Percentiles rank a stretch among this genome's conserved stretches.
phyloP scores from a whole-genome alignment of 2,888 invertebrate genomes.

The Epistrophella euchroma region DNA sequence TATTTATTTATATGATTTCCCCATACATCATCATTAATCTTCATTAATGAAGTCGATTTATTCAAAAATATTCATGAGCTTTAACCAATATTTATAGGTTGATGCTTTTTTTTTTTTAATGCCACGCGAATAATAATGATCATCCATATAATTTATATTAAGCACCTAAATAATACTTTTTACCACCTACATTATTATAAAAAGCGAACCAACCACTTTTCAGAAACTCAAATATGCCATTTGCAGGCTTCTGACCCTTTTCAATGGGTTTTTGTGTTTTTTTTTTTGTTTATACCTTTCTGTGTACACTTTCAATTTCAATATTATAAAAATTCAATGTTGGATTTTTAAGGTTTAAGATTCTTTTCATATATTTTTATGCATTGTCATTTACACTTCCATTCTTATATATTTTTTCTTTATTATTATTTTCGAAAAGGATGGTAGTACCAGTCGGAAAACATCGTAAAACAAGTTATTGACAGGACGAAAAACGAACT shows the following conservation, averaged over 20 bases:
- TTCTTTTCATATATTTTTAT: conserved; percentile 50
- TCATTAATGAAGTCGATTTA: conserved; percentile 26
- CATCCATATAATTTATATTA: conserved; percentile 9
- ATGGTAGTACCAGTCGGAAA: conserved; percentile 10
- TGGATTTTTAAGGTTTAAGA: background rate
- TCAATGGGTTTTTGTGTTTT: background rate
- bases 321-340: conserved; percentile 10
- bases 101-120: background rate
- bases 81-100: conserved; percentile 23
- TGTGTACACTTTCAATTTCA: conserved; percentile 3
- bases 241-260: conserved; percentile 22
- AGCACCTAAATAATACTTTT: background rate
- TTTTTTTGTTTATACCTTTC: background rate
- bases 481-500: conserved; percentile 48
- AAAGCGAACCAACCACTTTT: background rate
- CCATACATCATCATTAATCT: conserved; percentile 34
- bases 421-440: background rate
- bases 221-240: conserved; percentile 8
- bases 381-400: conserved; percentile 59
- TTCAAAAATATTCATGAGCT: conserved; percentile 22
- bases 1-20: conserved; percentile 23
- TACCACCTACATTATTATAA: background rate
- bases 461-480: conserved; percentile 42
- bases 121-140: background rate
- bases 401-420: conserved; percentile 22